Base-by-base conservation (phyloP, 2,888 invertebrate genomes). In the Acronicta aceris region DNA sequence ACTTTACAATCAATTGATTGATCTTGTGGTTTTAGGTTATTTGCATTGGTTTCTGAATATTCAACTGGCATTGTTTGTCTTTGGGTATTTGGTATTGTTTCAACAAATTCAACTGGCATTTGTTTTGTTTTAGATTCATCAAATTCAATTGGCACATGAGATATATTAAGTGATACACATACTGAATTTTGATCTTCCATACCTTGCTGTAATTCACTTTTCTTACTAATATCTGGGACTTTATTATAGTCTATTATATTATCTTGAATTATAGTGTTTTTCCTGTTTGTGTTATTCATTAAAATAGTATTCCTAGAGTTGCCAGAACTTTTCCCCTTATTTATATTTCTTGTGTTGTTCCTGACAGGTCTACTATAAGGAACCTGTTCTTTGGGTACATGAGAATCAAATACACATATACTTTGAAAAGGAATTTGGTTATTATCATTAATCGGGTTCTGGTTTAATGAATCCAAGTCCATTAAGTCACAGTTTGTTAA, bases 401-500 rank as follows among this genome's bases (percentile, higher is more conserved):
- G 30, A 0, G 36, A 8, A 0, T 16, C 17, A 36, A 45, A 0
- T 38, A 33, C 38, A 40, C 16, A 6, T 2, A 57, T 33, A n/a
- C 30, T 25, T 3, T 61, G 50, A n/a, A 53, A 1, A 51, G 33
- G 41, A 46, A 49, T 36, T 43, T 63, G 69, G 49, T 51, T 67
- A 30, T 72, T 69, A 61, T 76, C 75, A 48, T 63, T 66, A 52
- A 67, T 67, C 36, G 71, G 67, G 41, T 50, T 62, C 36, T 72
- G 67, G 41, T 50, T 62, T 17, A 69, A 62, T 15, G 69, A 36
- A 65, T 74, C 66, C 38, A 70, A 62, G 53, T 85, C 87, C 67
- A 81, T 79, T 47, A 83, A 59, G 40, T 91, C 90, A 66, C 82
- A 80, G 71, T 91, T 93, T 27, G 87, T 89, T 71, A 94, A 81